These are phyloP conservation scores for Danio aesculapii DNA, from an alignment of 2,797 vertebrate species.

Conservation along the genomic window DNA sequence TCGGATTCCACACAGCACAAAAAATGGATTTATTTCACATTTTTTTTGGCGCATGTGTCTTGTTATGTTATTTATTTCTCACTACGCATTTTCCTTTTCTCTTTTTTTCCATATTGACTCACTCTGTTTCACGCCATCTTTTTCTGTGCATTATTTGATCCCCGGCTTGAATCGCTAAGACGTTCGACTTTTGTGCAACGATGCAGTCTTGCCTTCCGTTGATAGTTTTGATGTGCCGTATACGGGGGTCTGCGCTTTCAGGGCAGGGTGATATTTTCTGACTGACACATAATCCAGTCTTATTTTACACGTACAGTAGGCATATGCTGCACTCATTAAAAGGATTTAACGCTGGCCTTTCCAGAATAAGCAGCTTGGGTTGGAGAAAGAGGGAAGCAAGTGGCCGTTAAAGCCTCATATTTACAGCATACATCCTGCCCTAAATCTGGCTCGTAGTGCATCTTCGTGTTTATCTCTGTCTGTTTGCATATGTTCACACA, in stretches of 20 bases:
- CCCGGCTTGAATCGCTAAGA: constrained; percentile 1
- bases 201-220: constrained; percentile 10
- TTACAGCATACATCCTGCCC: constrained; percentile 55
- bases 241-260: constrained; percentile 40
- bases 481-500: constrained; percentile 42
- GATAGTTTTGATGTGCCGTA: constrained; percentile 26
- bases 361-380: constrained; percentile 56
- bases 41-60: constrained; percentile 30
- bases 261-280: constrained; percentile 47
- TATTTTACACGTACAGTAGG: constrained; percentile 56
- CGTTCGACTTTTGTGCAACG: not conserved
- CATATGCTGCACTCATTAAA: constrained; percentile 62
- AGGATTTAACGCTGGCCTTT: constrained; percentile 59
- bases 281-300: constrained; percentile 61
- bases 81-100: not conserved
- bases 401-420: constrained; percentile 53
- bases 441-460: constrained; percentile 47
- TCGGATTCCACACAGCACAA: constrained; percentile 18
- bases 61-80: constrained; percentile 22
- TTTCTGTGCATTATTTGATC: constrained; percentile 28
- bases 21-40: constrained; percentile 35
- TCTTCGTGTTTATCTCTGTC: constrained; percentile 35
- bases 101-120: not conserved
- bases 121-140: constrained; percentile 1
- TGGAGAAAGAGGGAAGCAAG: constrained; percentile 33